Conservation (phyloP, 2,888 invertebrate species). For the Scaeva pyrastri region DNA sequence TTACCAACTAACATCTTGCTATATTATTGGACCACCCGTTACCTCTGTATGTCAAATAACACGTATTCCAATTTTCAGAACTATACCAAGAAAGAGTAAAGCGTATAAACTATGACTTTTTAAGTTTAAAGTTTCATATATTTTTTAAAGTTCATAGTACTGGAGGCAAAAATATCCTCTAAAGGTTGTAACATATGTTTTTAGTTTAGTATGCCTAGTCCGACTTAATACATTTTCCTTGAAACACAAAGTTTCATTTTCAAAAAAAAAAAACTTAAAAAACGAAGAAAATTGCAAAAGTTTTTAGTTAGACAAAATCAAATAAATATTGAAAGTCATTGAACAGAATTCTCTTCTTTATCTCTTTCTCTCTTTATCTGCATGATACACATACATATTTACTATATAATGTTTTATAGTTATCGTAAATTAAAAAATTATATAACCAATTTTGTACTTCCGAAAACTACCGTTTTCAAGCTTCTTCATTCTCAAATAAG, state of each 20-base stretch:
- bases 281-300: constrained; percentile 4
- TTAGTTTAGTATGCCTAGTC: not conserved
- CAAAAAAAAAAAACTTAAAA: too few species aligned
- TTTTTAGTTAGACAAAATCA: constrained; percentile 25
- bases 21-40: too few species aligned
- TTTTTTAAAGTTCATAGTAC: constrained; percentile 5
- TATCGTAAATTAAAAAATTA: constrained; percentile 41
- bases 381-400: not conserved
- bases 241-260: too few species aligned
- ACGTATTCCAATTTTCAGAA: not conserved
- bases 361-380: not conserved
- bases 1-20: too few species aligned
- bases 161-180: not conserved
- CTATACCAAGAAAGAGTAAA: not conserved
- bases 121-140: not conserved
- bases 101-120: not conserved
- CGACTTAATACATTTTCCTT: too few species aligned
- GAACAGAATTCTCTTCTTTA: not conserved
- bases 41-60: too few species aligned
- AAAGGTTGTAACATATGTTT: constrained; percentile 5
- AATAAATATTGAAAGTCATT: constrained; percentile 40
- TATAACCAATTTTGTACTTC: constrained; percentile 30
- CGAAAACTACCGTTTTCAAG: not conserved
- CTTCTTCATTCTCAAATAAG: too few species aligned
- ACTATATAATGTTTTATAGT: not conserved